Base-by-base conservation (phyloP, 1,140 invertebrate species). In the Atopsyche davidsoni region DNA sequence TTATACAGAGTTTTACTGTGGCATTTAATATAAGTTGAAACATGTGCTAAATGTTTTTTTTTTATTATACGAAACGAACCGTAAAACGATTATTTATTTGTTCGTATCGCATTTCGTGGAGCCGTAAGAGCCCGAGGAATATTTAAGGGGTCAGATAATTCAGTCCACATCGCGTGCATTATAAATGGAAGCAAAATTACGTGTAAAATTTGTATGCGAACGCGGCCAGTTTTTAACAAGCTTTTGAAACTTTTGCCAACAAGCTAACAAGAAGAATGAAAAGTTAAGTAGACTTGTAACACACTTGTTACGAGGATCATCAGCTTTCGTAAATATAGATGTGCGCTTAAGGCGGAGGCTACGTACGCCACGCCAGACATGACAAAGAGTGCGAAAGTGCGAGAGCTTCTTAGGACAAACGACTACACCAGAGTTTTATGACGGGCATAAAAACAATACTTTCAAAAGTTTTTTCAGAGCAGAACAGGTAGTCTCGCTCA, bases 251-350 rank as follows among this genome's bases (percentile, higher is more conserved):
- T 46, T 31, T 17, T 7, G 10, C n/a, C 34, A 51, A 55, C 28
- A 42, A 42, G 48, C 32, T 35, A 47, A 47, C 51, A 32, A 46
- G 44, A 53, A 56, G 44, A 56, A 51, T 43, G 48, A 44, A 52
- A 40, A 51, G 45, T 47, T 47, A 46, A 48, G 48, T 48, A 32
- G 49, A 49, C 50, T 57, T 48, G 46, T 57, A 52, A 57, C 55
- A 52, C 28, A 46, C 49, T 52, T 31, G 54, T 57, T 55, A 51
- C 31, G 44, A 41, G 35, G 41, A 57, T 52, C 49, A 52, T 57
- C 50, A 57, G 39, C 34, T 51, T 53, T 46, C 53, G 50, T 57
- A 57, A 57, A 57, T 57, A 57, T 57, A 53, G 41, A 57, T 53
- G 41, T 46, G 39, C 35, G 28, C 50, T 57, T 52, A 44, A 48